These are phyloP conservation scores for Seladonia tumulorum DNA, from an alignment of 2,888 invertebrate species.

Conservation along the genomic window DNA sequence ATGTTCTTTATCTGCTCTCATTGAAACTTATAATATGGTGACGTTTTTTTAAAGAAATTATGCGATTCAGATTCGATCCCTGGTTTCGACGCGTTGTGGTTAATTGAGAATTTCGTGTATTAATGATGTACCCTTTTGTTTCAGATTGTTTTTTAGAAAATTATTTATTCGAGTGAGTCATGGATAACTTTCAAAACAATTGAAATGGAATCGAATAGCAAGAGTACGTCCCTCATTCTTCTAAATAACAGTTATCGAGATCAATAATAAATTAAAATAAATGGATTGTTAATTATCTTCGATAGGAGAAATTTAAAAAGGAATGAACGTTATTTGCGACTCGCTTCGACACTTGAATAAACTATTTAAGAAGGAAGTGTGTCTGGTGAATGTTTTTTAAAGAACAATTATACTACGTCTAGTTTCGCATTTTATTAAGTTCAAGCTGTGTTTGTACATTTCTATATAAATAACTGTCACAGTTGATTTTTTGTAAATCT, in stretches of 20 bases:
- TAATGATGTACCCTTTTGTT: not conserved
- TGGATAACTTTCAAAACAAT: not conserved
- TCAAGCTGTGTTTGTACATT: not conserved
- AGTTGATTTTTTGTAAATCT: not conserved
- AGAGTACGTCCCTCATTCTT: not conserved
- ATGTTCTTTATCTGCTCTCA: not conserved
- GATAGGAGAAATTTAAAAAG: not conserved
- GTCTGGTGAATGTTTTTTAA: not conserved
- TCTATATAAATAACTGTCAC: not conserved
- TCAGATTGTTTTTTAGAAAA: not conserved
- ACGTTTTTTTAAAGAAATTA: not conserved
- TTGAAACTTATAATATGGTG: not conserved
- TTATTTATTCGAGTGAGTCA: not conserved
- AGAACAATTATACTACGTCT: not conserved
- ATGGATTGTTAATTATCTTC: not conserved
- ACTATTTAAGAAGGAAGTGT: not conserved
- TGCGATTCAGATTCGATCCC: not conserved
- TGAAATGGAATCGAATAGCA: not conserved
- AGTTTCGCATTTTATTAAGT: slow-evolving; percentile 6
- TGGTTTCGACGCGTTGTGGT: not conserved
- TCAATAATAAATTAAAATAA: not conserved
- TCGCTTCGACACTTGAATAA: not conserved
- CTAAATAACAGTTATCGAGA: not conserved
- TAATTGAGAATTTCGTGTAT: not conserved
- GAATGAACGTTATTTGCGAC: not conserved